Conservation (phyloP, 2,113 vertebrate species). For the Sorex fumeus region DNA sequence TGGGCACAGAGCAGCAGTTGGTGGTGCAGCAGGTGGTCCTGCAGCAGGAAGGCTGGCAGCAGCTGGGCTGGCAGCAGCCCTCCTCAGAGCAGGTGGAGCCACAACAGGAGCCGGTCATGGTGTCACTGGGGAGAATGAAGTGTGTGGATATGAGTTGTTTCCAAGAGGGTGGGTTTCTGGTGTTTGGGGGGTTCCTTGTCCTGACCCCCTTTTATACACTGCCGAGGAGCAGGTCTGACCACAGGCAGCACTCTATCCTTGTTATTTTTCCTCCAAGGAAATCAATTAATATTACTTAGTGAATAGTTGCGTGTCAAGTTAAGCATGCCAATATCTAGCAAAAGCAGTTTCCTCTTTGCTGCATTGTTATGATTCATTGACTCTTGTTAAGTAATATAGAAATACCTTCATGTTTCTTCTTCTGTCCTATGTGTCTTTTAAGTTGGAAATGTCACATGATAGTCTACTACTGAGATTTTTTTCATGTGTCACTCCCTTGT, state of each 20-base stretch:
- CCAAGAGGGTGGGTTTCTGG: neutral
- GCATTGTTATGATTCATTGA: neutral
- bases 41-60: neutral
- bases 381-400: neutral
- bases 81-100: neutral
- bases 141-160: neutral
- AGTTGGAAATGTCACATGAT: neutral
- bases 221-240: neutral
- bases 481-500: neutral
- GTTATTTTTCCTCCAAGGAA: conserved; percentile 20
- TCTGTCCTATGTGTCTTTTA: neutral
- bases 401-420: neutral
- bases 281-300: neutral
- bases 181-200: neutral
- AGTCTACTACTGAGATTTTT: neutral
- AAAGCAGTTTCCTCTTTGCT: neutral
- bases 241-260: neutral
- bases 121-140: neutral
- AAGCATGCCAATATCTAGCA: neutral
- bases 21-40: neutral
- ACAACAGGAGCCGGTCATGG: conserved; percentile 5
- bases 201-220: neutral
- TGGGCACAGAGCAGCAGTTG: neutral
- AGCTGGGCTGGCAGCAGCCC: conserved; percentile 14
- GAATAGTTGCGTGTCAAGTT: neutral